Conservation (phyloP, 2,113 vertebrate species). For the Rhodinocichla rosea region DNA sequence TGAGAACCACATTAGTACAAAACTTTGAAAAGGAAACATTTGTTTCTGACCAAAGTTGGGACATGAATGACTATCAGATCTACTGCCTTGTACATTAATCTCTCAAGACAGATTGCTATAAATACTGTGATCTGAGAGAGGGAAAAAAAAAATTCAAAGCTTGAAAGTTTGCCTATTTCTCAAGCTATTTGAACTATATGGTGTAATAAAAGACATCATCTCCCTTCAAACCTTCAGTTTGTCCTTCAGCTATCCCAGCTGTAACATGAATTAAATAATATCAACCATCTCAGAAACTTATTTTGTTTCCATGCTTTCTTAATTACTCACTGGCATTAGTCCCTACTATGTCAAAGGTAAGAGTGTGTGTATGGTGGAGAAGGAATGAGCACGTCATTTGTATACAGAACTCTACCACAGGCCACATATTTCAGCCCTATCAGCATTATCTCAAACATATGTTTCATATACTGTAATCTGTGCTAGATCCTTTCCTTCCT, state of each 20-base stretch:
- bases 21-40: conserved; percentile 3
- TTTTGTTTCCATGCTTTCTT: conserved; percentile 13
- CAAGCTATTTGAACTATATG: neutral
- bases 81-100: neutral
- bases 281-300: neutral
- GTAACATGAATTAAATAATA: neutral
- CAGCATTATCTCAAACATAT: conserved; percentile 24
- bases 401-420: neutral
- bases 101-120: neutral
- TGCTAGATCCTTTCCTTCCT: conserved; percentile 44
- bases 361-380: neutral
- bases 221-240: neutral
- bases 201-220: neutral
- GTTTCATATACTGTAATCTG: conserved; percentile 3
- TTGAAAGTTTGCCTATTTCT: neutral
- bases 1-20: conserved; percentile 16
- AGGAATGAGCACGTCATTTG: neutral
- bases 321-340: neutral
- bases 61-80: conserved; percentile 1
- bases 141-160: neutral
- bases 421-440: neutral
- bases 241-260: neutral
- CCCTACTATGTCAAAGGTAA: neutral
- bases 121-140: neutral
- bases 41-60: neutral